A percentile compares a stretch with the other conserved stretches of the same genome.
Evolutionary conservation across 2,888 invertebrate genomes (phyloP).

Genomic region (Dicyrtoma fusca): DNA sequence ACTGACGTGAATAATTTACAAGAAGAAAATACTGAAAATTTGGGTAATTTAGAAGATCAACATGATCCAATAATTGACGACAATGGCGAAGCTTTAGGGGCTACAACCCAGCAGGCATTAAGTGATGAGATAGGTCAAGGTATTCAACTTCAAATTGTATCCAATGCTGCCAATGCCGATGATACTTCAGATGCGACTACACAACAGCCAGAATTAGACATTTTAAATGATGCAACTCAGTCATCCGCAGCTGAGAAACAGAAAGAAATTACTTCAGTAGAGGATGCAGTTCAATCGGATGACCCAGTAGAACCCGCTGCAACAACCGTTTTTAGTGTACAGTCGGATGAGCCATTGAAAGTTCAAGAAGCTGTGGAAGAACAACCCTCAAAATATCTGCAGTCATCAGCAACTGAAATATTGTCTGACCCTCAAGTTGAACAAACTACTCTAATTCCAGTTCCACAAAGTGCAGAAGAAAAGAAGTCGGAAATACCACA

Average conservation of each 20-base stretch:
- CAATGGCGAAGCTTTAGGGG: not conserved
- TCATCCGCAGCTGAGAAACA: not conserved
- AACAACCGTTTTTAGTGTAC: not conserved
- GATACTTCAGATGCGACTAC: not conserved
- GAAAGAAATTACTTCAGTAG: not conserved
- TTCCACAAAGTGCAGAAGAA: not conserved
- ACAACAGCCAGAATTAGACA: too few species aligned
- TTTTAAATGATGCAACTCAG: not conserved
- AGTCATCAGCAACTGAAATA: not conserved
- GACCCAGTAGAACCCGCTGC: not conserved
- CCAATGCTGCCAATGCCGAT: not conserved
- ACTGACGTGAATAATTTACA: constrained; percentile 6
- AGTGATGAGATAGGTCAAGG: not conserved
- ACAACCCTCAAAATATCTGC: not conserved
- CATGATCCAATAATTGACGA: constrained; percentile 1
- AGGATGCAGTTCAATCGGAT: not conserved
- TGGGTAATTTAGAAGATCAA: constrained; percentile 9
- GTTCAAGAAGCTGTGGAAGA: not conserved
- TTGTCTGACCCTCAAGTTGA: not conserved
- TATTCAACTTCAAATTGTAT: not conserved
- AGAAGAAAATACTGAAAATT: not conserved
- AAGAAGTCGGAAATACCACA: not conserved
- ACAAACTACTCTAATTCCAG: not conserved
- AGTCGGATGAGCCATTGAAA: not conserved
- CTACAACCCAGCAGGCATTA: not conserved